Evolutionary conservation across 2,113 vertebrate species (phyloP).

Genomic region (Tamias sibiricus): DNA sequence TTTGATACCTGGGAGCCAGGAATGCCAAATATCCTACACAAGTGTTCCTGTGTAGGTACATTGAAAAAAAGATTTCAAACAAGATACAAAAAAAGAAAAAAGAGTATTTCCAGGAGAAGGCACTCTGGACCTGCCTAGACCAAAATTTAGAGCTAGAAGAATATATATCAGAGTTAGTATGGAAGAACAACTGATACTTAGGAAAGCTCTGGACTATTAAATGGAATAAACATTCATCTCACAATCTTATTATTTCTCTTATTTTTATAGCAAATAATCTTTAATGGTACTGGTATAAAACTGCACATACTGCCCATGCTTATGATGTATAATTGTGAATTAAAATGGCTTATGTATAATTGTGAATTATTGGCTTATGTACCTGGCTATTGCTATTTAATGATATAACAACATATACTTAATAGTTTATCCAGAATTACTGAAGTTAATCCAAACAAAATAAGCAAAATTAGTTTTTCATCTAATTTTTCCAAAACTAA

Average conservation of each 20-base stretch:
- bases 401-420: constrained; percentile 5
- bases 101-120: neutral
- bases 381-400: neutral
- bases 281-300: neutral
- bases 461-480: neutral
- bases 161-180: neutral
- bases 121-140: neutral
- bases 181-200: neutral
- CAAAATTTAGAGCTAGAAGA: neutral
- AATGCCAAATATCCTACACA: neutral
- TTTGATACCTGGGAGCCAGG: neutral
- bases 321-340: constrained; percentile 19
- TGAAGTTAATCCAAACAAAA: constrained; percentile 41
- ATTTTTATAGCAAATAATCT: constrained; percentile 43
- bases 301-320: constrained; percentile 11
- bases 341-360: neutral
- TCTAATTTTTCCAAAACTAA: constrained; percentile 33
- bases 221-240: neutral
- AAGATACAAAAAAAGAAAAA: neutral
- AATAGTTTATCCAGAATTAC: constrained; percentile 19
- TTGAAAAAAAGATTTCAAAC: constrained; percentile 17
- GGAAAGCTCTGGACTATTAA: neutral
- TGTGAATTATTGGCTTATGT: constrained; percentile 2
- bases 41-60: neutral
- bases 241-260: neutral